A percentile compares a stretch with the other conserved stretches of the same genome.
Evolutionary conservation across 2,888 invertebrate species (phyloP).

Genomic region (Maniola hyperantus): DNA sequence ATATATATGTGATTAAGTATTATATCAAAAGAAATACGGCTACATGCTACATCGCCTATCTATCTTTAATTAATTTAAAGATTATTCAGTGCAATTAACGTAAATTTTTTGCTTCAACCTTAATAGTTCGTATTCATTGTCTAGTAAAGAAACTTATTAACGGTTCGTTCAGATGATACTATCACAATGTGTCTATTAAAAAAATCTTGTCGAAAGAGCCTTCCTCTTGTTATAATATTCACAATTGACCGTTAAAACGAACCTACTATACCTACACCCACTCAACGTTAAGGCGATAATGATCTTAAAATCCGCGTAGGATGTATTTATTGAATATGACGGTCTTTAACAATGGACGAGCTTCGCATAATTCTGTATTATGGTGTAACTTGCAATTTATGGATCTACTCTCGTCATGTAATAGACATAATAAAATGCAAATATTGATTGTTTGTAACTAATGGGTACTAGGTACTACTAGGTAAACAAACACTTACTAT

Average conservation of each 20-base stretch:
- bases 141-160: conserved; percentile 62
- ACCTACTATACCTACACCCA: conserved; percentile 61
- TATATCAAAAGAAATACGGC: background rate
- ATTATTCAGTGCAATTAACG: conserved; percentile 43
- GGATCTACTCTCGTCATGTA: background rate
- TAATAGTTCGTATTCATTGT: conserved; percentile 71
- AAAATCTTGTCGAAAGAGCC: conserved; percentile 49
- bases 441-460: background rate
- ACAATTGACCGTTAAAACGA: conserved; percentile 66
- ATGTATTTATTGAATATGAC: conserved; percentile 49
- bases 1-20: too few relatives aligned
- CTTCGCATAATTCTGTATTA: conserved; percentile 23
- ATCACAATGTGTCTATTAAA: conserved; percentile 57
- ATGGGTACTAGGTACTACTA: too few relatives aligned
- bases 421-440: background rate
- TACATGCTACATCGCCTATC: background rate
- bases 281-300: conserved; percentile 65
- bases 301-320: conserved; percentile 76
- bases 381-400: conserved; percentile 22
- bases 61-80: background rate
- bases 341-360: conserved; percentile 26
- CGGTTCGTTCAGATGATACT: conserved; percentile 63
- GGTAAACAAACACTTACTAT: too few relatives aligned
- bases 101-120: conserved; percentile 39
- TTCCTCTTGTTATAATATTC: conserved; percentile 67